Base-by-base conservation (phyloP, 2,888 invertebrate genomes). In the Notocelia uddmanniana region DNA sequence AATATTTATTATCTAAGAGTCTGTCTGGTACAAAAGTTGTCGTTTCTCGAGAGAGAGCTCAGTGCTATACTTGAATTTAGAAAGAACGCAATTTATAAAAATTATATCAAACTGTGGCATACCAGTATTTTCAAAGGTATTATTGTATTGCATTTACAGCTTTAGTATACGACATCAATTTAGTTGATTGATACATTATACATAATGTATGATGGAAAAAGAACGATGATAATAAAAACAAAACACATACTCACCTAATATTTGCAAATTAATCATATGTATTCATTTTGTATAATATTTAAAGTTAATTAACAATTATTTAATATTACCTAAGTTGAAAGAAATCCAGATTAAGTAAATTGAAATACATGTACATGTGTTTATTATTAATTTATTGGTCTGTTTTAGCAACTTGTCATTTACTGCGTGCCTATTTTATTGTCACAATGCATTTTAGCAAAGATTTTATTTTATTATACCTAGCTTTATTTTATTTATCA, bases 401-500 rank as follows among this genome's bases (percentile, higher is more conserved):
- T 60, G 52, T 18, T 57, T 71, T 71, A 71, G 66, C 34, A 11
- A 45, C 67, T 71, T 67, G 71, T 71, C 71, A 71, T 71, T 60
- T 55, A 31, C n/a, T 67, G 21, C 18, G 71, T 71, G 54, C 45
- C 23, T 71, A 60, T 48, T 48, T 67, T 45, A 62, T 37, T 67
- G 19, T 60, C 45, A 60, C 15, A 13, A 45, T 54, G 19, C 66
- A 54, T 71, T 37, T 45, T 31, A 48, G 21, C 58, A 31, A 31
- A 31, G 8, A 5, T 2, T 8, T 31, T 2, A 31, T 31, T 31
- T 31, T 31, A 50, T 31, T 31, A 50, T n/a, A 54, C 21, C 13
- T 3, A 13, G 45, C 37, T 18, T 37, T 26, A 23, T n/a, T 45
- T n/a, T 23, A 41, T 59, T 23, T 23, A 60, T 60, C 19, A 37